Evolutionary conservation across 2,888 invertebrate species (phyloP).

Genomic region (Uloborus plumipes): DNA sequence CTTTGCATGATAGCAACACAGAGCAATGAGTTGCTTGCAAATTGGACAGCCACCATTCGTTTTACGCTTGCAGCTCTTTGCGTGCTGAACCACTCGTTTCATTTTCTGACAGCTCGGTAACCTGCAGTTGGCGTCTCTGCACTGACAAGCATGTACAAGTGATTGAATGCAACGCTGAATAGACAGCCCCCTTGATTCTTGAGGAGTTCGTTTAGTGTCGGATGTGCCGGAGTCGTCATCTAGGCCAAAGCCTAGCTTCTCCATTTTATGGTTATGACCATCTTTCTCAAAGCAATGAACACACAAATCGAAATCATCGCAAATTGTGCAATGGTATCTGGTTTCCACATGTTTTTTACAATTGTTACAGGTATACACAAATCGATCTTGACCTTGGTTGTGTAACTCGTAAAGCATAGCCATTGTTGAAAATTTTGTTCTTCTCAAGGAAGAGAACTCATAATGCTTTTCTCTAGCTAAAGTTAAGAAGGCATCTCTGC

Average conservation of each 20-base stretch:
- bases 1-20: slow-evolving; percentile 99
- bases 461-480: slow-evolving; percentile 98
- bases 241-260: slow-evolving; percentile 92
- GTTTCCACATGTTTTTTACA: slow-evolving; percentile 97
- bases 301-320: slow-evolving; percentile 99
- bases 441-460: slow-evolving; percentile 95
- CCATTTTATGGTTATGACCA: slow-evolving; percentile 97
- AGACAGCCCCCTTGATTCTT: slow-evolving; percentile 88
- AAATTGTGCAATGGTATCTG: slow-evolving; percentile 95
- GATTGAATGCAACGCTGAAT: slow-evolving; percentile 95
- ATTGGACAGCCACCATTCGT: slow-evolving; percentile 97
- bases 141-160: slow-evolving; percentile 96
- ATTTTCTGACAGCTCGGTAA: slow-evolving; percentile 98
- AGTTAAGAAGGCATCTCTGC: slow-evolving; percentile 97
- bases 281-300: slow-evolving; percentile 93
- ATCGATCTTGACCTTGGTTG: slow-evolving; percentile 97
- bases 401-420: slow-evolving; percentile 98
- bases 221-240: slow-evolving; percentile 83
- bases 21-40: slow-evolving; percentile 98
- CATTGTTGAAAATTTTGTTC: slow-evolving; percentile 96
- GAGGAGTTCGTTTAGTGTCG: slow-evolving; percentile 86
- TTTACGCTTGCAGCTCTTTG: slow-evolving; percentile 95
- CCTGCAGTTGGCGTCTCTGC: slow-evolving; percentile 98
- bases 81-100: slow-evolving; percentile 98
- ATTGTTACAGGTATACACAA: slow-evolving; percentile 98